These are phyloP conservation scores for Standfussiana lucernea DNA, from an alignment of 2,888 invertebrate genomes.

Conservation along the genomic window DNA sequence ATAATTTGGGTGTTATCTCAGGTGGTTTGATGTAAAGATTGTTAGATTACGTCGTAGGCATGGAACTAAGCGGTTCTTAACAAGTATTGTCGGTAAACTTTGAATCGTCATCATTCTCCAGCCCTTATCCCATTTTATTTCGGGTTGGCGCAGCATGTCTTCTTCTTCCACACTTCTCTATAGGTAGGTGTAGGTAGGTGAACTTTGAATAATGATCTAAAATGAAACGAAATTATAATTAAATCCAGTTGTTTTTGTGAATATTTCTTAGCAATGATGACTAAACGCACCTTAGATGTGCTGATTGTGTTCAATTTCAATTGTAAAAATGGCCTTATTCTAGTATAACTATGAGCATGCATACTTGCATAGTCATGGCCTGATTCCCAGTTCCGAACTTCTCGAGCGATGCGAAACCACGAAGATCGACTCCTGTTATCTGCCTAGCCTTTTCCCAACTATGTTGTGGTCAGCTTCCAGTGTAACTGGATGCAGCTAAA, in stretches of 20 bases:
- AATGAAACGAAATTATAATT: not conserved
- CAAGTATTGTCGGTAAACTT: not conserved
- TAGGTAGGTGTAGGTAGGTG: too few species aligned
- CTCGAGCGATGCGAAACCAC: not conserved
- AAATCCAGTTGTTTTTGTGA: not conserved
- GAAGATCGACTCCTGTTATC: too few species aligned
- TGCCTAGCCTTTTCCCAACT: too few species aligned
- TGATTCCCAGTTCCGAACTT: not conserved
- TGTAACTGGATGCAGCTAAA: too few species aligned
- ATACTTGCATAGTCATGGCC: not conserved
- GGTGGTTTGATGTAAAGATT: not conserved
- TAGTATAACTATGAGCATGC: not conserved
- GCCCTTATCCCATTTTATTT: too few species aligned
- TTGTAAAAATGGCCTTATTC: not conserved
- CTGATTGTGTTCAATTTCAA: not conserved
- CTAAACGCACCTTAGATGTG: not conserved
- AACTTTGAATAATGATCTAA: not conserved
- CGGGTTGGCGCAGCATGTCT: too few species aligned
- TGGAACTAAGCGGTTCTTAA: not conserved
- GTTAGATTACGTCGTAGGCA: too few species aligned
- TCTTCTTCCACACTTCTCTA: too few species aligned
- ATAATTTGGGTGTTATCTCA: constrained; percentile 10
- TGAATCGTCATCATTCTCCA: too few species aligned
- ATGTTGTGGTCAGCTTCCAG: too few species aligned
- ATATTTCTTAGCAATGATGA: not conserved